Evolutionary conservation across 2,113 vertebrate species (phyloP).

Genomic region (Chauna torquata): DNA sequence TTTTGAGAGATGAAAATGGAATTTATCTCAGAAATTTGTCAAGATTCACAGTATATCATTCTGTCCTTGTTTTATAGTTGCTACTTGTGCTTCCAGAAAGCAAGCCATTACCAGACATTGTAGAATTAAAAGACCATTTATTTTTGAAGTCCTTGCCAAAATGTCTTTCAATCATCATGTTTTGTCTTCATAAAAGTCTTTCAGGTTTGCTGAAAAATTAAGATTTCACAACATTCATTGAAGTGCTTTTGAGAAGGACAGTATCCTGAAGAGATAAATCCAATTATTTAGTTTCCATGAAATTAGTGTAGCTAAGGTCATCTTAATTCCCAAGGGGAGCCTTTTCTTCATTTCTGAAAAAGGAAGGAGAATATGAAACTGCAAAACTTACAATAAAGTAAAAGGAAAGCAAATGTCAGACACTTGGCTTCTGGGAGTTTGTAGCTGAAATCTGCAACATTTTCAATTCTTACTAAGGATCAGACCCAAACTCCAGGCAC

Average conservation of each 20-base stretch:
- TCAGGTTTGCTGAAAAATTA: constrained; percentile 42
- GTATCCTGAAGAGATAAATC: constrained; percentile 38
- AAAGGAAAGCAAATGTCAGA: background rate
- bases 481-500: background rate
- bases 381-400: background rate
- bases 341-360: background rate
- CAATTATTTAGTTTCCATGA: constrained; percentile 39
- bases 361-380: background rate
- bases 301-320: constrained; percentile 54
- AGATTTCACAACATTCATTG: constrained; percentile 37
- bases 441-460: background rate
- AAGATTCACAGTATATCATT: background rate
- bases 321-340: background rate
- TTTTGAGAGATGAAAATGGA: background rate
- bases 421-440: background rate
- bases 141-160: constrained; percentile 42
- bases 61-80: background rate
- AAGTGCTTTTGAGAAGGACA: constrained; percentile 38
- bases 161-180: background rate
- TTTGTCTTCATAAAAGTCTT: constrained; percentile 38
- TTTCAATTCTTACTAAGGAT: background rate
- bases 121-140: constrained; percentile 32
- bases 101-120: background rate
- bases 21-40: background rate
- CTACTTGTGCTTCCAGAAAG: background rate